Percentiles rank a stretch among this genome's conserved stretches.
Conservation (phyloP, 2,113 vertebrate genomes). For the Arothron firmamentum region DNA sequence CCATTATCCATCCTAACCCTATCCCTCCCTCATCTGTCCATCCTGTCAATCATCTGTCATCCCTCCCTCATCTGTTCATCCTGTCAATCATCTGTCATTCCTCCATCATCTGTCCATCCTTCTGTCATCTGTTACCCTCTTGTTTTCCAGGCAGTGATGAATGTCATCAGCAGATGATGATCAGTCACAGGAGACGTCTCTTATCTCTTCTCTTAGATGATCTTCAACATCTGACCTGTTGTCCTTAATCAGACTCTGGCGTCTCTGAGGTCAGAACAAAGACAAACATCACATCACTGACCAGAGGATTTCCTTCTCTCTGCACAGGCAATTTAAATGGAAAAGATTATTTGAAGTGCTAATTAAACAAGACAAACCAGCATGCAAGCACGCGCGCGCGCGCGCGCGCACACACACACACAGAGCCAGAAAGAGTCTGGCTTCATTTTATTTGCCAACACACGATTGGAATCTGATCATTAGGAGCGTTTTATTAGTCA, state of each 20-base stretch:
- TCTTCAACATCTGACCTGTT: constrained; percentile 31
- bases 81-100: no score
- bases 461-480: no score
- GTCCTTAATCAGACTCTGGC: constrained; percentile 57
- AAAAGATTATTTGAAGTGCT: constrained; percentile 64
- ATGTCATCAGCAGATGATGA: constrained; percentile 38
- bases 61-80: no score
- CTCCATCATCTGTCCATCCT: no score
- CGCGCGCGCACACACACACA: no score
- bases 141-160: constrained; percentile 16
- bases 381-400: no score
- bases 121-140: no score
- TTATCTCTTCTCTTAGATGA: constrained; percentile 23
- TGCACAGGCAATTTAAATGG: constrained; percentile 54
- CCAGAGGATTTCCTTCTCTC: constrained; percentile 52
- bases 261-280: constrained; percentile 53
- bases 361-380: constrained; percentile 62
- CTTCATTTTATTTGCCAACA: constrained; percentile 55
- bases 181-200: constrained; percentile 24
- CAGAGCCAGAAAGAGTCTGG: constrained; percentile 1
- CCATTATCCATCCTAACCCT: no score
- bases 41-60: no score
- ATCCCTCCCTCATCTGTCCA: no score
- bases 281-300: constrained; percentile 63
- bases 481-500: no score